Conservation (phyloP, 2,797 vertebrate species). For the Malurus splendens region DNA sequence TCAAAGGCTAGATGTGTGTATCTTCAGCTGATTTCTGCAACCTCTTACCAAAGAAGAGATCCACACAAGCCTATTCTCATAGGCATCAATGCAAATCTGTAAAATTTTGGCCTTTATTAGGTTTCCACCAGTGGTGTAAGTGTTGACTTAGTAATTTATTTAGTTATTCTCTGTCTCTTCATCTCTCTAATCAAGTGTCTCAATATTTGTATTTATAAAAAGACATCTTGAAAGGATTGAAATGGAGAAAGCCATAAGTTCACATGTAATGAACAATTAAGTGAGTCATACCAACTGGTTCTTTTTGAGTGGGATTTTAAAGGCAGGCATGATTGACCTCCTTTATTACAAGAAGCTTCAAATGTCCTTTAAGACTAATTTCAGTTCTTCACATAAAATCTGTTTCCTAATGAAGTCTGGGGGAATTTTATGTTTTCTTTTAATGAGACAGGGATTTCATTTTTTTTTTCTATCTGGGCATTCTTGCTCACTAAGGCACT, state of each 20-base stretch:
- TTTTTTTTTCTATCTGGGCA: not conserved
- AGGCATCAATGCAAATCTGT: not conserved
- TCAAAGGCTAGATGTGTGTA: rapidly evolving
- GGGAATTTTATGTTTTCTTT: not conserved
- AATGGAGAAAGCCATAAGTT: constrained; percentile 58
- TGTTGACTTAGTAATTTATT: constrained; percentile 63
- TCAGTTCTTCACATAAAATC: not conserved
- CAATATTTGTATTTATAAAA: constrained; percentile 75
- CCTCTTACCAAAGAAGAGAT: not conserved
- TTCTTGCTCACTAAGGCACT: not conserved
- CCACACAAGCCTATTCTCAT: not conserved
- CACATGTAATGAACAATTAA: constrained; percentile 62
- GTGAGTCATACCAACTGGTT: constrained; percentile 66
- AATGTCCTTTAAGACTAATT: constrained; percentile 27
- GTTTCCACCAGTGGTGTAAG: constrained; percentile 36
- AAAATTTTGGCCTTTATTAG: not conserved
- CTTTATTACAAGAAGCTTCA: constrained; percentile 35
- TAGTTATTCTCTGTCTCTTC: constrained; percentile 55
- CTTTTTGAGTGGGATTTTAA: constrained; percentile 55
- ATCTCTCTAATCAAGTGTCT: constrained; percentile 68
- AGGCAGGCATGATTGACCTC: constrained; percentile 46
- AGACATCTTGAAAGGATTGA: constrained; percentile 63
- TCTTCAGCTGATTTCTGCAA: not conserved
- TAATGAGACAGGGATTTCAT: not conserved
- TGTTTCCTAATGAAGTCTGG: not conserved